Conservation (phyloP, 2,888 invertebrate species). For the Chrysolina haemoptera region DNA sequence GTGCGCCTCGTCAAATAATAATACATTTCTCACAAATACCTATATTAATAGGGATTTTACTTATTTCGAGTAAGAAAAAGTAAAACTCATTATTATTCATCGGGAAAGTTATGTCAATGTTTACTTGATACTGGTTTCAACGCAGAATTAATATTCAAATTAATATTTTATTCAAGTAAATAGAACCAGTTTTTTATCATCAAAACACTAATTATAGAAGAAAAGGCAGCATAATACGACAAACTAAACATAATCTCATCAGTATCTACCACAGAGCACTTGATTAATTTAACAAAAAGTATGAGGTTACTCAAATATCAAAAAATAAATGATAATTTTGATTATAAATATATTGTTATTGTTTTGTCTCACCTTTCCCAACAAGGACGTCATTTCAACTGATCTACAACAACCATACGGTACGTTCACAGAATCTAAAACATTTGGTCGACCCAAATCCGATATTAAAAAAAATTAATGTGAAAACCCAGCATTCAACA, state of each 20-base stretch:
- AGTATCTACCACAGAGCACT: too few species aligned
- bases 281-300: too few species aligned
- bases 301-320: background rate
- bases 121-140: background rate
- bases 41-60: background rate
- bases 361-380: slow-evolving; percentile 37
- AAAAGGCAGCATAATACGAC: background rate
- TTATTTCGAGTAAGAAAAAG: too few species aligned
- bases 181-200: background rate
- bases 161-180: background rate
- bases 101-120: background rate
- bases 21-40: too few species aligned
- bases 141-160: background rate
- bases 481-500: background rate
- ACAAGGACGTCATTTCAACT: slow-evolving; percentile 34
- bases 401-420: slow-evolving; percentile 20
- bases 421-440: background rate
- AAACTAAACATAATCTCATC: background rate
- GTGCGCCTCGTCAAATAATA: too few species aligned
- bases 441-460: background rate
- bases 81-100: too few species aligned
- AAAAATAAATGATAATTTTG: background rate
- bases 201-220: background rate
- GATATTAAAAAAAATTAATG: background rate
- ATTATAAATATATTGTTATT: background rate